Evolutionary conservation across 2,113 vertebrate genomes (phyloP), one percentile per base, ranked within the genome.

Genomic region (Vireo altiloquus): DNA sequence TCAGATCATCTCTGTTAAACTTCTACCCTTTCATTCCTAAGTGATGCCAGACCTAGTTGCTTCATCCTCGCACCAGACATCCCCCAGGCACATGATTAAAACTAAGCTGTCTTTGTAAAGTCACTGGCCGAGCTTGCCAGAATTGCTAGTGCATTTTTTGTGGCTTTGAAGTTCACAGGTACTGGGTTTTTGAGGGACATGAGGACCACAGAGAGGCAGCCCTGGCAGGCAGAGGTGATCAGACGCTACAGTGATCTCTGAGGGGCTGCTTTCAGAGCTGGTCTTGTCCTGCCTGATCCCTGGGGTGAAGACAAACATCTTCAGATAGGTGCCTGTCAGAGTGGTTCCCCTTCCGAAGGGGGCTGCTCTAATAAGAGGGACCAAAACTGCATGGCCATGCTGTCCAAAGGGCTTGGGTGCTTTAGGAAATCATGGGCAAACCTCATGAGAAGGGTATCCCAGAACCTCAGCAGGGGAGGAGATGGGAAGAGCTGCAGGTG

Each of bases 21-120:
- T 94, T 42, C 57, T 85, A 44, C 59, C 47, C 42, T 93, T 91
- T 52, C 39, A 64, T 46, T 82, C 52, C 64, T 64, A 65, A 60
- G 65, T 65, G 64, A 93, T 89, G 88, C 79, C 93, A 93, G 60
- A 75, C 23, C 18, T 42, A 37, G 53, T 84, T 83, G 40, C 82
- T 96, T 93, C 56, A 75, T 94, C 76, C n/a, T 94, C 76, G 71
- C 79, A 78, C 71, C 75, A 78, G 60, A 93, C 94, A 92, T 92
- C 44, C 92, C 79, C 52, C 64, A 86, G 92, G 79, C 71, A 75
- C 31, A 4, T 68, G 78, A 92, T 89, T 94, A 95, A 95, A 96
- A 87, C 44, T 37, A 56, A 89, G n/a, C 47, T 33, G 44, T 86
- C 71, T 79, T 92, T 74, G 27, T 81, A 46, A 78, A 87, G 64